Base-by-base conservation (phyloP, 2,113 vertebrate genomes). In the Anarrhichthys ocellatus region DNA sequence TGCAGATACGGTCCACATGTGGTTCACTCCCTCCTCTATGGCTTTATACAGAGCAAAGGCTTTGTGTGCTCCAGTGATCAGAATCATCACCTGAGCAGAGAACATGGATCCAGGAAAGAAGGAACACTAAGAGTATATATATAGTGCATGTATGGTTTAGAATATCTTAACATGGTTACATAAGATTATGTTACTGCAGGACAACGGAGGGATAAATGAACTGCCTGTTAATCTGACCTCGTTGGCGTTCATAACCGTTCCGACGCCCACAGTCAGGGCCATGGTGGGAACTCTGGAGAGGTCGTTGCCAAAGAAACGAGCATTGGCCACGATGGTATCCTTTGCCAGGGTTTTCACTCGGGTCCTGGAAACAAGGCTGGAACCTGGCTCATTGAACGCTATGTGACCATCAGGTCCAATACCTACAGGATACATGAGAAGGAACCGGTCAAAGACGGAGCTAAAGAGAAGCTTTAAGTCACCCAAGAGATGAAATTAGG, bases 1-100 rank as follows among this genome's bases (percentile, higher is more conserved):
- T 9, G 97, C 97, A 0, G 98, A 99, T 4, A 98, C 97, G 0
- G 98, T 99, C 98, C 98, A 99, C 97, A 99, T 99, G 85, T 99
- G 98, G 91, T 96, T 99, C 29, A 99, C 95, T 0, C 98, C 98
- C 18, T 99, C 98, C 87, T 99, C 98, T 0, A 99, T 98, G 87
- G 98, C 98, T 89, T 99, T 99, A 91, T 99, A 97, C 64, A 99
- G 54, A 20, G 98, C 98, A 36, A 99, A 98, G 0, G 98, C 97
- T 90, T 99, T 99, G 92, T 99, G 97, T 3, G 97, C 97, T 50
- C 98, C 98, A 0, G 96, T 99, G 94, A 99, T 99, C 3, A 99
- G 96, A 86, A 99, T 96, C 98, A 99, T 96, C 84, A 99, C 98
- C 98, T 99, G 89, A 69, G 61, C 52, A 85, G 14, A 78, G 7